Base-by-base conservation (phyloP, 2,113 vertebrate genomes). In the Diphyllodes magnificus region DNA sequence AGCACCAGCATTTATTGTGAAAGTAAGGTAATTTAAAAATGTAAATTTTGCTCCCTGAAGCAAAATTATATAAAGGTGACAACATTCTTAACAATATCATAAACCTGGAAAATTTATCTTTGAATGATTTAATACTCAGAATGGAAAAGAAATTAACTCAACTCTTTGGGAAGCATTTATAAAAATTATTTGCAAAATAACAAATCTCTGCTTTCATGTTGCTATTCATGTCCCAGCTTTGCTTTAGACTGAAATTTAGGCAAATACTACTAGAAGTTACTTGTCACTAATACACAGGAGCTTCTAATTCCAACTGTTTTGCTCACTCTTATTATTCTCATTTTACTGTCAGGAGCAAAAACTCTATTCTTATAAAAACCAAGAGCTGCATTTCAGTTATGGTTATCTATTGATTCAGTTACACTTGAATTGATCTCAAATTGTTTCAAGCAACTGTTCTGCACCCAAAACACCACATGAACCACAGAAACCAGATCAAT, bases 401-500 rank as follows among this genome's bases (percentile, higher is more conserved):
- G 89, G 83, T 91, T 95, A 86, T 91, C 90, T 96, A 93, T 92
- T 82, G 86, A 91, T 96, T 96, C 94, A 77, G 93, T 97, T 96
- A 92, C 87, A 88, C 87, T 96, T 81, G 83, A 97, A 97, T 96
- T 97, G 96, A 96, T 97, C 96, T 96, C 71, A 96, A 76, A 95
- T 90, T 88, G 79, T 95, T 97, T 96, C 94, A 96, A 96, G 97
- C 96, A 97, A 92, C 96, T 91, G 82, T 86, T 91, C 90, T 88
- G 91, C 96, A 96, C 94, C 97, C 97, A 95, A 97, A 97, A 96
- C 97, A 96, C 90, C 91, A 90, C 87, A 91, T 91, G 95, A 97
- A 97, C 95, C 95, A 95, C 94, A 97, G 96, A 92, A 94, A 75
- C 72, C 77, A 96, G 95, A 97, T 98, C 97, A 96, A 98, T 97